Conservation (phyloP, 1,140 invertebrate genomes). For the Drosophila fuyamai region DNA sequence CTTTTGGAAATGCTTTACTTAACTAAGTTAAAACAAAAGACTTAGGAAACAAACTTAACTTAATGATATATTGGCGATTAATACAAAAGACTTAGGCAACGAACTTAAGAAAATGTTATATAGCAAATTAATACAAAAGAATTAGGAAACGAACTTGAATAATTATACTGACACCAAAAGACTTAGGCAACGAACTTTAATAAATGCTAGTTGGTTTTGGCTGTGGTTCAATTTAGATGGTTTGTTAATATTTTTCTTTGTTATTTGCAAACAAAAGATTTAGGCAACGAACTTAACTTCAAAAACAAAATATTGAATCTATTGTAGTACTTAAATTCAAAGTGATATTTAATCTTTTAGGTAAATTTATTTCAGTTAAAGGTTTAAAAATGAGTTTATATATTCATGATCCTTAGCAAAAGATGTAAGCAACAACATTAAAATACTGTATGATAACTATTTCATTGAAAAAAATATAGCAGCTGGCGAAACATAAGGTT, state of each 20-base stretch:
- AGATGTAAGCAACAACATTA: too few relatives aligned
- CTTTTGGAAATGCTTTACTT: too few relatives aligned
- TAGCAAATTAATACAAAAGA: slow-evolving; percentile 66
- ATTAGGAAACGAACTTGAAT: slow-evolving; percentile 76
- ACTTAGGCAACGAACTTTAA: slow-evolving; percentile 13
- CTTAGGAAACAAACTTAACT: neutral
- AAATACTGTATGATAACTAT: neutral
- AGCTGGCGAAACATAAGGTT: neutral
- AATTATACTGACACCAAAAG: neutral
- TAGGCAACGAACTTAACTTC: slow-evolving; percentile 39
- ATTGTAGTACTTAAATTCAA: neutral
- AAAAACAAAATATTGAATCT: neutral
- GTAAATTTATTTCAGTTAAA: neutral
- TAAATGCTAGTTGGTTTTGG: neutral
- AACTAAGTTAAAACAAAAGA: neutral
- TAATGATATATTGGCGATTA: neutral
- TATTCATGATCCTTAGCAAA: too few relatives aligned
- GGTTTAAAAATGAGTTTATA: neutral
- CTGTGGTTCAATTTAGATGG: too few relatives aligned
- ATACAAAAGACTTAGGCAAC: slow-evolving; percentile 76
- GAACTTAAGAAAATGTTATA: too few relatives aligned
- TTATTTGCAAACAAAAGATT: slow-evolving; percentile 51
- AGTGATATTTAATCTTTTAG: too few relatives aligned
- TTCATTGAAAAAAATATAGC: neutral
- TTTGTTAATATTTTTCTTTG: neutral